phyloP scores from a whole-genome alignment of 1,140 invertebrate genomes.

The Drosophila navojoa region DNA sequence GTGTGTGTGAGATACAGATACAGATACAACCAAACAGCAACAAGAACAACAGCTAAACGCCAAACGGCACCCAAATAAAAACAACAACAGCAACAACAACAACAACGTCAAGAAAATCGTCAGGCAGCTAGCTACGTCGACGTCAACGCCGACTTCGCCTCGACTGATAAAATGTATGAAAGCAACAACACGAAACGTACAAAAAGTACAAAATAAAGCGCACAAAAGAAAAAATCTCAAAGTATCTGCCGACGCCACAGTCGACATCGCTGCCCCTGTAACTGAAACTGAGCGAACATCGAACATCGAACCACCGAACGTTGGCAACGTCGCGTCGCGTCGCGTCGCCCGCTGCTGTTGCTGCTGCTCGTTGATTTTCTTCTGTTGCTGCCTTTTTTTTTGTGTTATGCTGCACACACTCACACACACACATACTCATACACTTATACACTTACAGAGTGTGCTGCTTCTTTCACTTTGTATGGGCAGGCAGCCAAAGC shows the following conservation, averaged over 20 bases:
- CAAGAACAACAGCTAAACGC: constrained; percentile 50
- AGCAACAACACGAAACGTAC: constrained; percentile 32
- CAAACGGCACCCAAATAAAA: constrained; percentile 73
- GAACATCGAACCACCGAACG: constrained; percentile 42
- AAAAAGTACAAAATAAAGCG: constrained; percentile 36
- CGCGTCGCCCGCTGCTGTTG: constrained; percentile 20
- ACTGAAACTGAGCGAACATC: constrained; percentile 53
- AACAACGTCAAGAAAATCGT: constrained; percentile 71
- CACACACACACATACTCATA: constrained; percentile 27
- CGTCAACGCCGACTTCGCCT: constrained; percentile 34
- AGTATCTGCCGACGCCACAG: constrained; percentile 66
- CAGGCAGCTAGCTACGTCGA: constrained; percentile 22
- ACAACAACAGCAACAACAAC: constrained; percentile 47
- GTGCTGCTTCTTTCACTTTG: constrained; percentile 75
- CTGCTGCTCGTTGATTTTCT: constrained; percentile 70
- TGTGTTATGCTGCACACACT: constrained; percentile 59
- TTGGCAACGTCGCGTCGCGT: background rate
- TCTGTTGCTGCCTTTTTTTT: constrained; percentile 65
- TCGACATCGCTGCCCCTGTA: constrained; percentile 47
- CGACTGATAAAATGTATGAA: constrained; percentile 78
- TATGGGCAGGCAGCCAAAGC: constrained; percentile 75
- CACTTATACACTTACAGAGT: constrained; percentile 7
- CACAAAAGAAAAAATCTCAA: constrained; percentile 64
- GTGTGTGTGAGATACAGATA: constrained; percentile 51
- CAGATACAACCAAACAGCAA: constrained; percentile 55